Evolutionary conservation across 2,797 vertebrate genomes (phyloP), one percentile per base, ranked within the genome.

Genomic region (Poeciliopsis turneri): DNA sequence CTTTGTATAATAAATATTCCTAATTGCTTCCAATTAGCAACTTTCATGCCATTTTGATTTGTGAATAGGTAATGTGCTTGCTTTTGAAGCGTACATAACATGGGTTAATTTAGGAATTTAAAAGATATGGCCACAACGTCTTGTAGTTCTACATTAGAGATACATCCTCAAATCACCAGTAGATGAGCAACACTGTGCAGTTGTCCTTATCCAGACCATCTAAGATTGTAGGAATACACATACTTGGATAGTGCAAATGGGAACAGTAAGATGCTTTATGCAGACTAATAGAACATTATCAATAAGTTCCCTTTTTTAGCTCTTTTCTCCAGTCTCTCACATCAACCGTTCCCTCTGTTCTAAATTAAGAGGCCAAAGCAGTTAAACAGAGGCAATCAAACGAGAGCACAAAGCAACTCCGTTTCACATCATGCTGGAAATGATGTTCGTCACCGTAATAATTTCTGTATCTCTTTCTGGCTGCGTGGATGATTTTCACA

Each of bases 101-200:
- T 6, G 20, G 10, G 70, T 78, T 75, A 61, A 83, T 76, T 82
- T 68, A 57, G 66, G 47, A 73, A 73, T 51, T 28, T 78, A 77
- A 49, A 79, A 45, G 71, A 79, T 86, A 78, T 33, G 85, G 43
- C 20, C 72, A 47, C 18, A 78, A 79, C 74, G 51, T 80, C 77
- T 45, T 78, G 59, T 78, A 12, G 45, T 79, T 69, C 72, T 86
- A 87, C 88, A 88, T 86, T n/a, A 61, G 68, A 79, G 69, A 81
- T 79, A 87, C 87, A 81, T 81, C 85, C 86, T 90, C 75, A 86
- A 85, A 88, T 86, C 80, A 16, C 75, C 71, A 76, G 85, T 89
- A 83, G 57, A 86, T 88, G 81, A 82, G 78, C 77, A 80, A 76
- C 79, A 79, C 87, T 78, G 88, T 81, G 51, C 39, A 74, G 79